Evolutionary conservation across 1,140 invertebrate species (phyloP).

Genomic region (Bicyclus anynana): DNA sequence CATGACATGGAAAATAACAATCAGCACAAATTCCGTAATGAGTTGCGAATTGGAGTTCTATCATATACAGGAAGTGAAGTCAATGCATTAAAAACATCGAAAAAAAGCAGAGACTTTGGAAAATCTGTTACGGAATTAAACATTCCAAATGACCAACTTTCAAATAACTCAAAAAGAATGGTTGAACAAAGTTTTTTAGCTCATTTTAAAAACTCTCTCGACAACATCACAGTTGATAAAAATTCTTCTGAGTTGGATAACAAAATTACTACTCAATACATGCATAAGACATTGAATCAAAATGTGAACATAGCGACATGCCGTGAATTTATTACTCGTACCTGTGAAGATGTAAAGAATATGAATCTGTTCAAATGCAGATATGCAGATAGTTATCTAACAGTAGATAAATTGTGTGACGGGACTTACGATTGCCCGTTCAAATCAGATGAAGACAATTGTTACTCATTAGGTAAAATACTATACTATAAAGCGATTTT

Average conservation of each 20-base stretch:
- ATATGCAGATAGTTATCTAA: slow-evolving; percentile 29
- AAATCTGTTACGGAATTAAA: neutral
- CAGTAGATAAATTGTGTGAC: slow-evolving; percentile 50
- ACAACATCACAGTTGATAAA: no score
- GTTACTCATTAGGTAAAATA: slow-evolving; percentile 39
- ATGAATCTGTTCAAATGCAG: slow-evolving; percentile 41
- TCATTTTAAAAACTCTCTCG: neutral
- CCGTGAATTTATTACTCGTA: slow-evolving; percentile 18
- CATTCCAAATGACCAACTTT: no score
- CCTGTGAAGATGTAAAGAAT: slow-evolving; percentile 39
- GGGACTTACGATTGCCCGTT: slow-evolving; percentile 41
- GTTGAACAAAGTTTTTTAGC: no score
- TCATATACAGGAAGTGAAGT: slow-evolving; percentile 5
- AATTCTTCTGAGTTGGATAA: neutral
- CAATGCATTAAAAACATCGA: neutral
- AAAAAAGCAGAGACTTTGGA: slow-evolving; percentile 4
- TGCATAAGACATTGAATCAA: neutral
- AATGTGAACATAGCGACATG: slow-evolving; percentile 8
- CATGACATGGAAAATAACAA: neutral
- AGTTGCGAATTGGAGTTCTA: slow-evolving; percentile 6
- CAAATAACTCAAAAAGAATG: no score
- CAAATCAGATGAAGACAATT: slow-evolving; percentile 48
- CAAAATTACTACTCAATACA: neutral
- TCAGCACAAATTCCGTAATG: neutral
- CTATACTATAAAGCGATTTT: no score